Percentiles rank a stretch among this genome's conserved stretches.
phyloP scores from a whole-genome alignment of 2,113 vertebrate species.

The Dolichallabes microphthalmus region DNA sequence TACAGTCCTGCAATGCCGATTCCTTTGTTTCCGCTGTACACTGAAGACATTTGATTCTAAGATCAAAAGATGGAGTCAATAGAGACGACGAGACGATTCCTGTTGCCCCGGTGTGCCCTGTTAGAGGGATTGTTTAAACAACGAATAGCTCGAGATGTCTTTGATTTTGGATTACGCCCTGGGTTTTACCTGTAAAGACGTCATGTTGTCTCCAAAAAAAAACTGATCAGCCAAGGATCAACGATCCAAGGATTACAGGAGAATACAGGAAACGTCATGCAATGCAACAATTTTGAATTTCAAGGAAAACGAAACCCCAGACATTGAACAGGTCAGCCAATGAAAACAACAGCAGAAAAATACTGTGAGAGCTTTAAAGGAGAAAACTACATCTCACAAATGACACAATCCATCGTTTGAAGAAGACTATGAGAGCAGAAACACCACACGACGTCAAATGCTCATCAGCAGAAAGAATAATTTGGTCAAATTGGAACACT shows the following conservation, averaged over 20 bases:
- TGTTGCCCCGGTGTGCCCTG: not conserved
- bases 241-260: too few relatives aligned
- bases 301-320: not conserved
- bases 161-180: not conserved
- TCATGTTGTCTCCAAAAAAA: too few relatives aligned
- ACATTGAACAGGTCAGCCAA: not conserved
- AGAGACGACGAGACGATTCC: not conserved
- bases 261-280: not conserved
- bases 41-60: not conserved
- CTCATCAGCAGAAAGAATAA: not conserved
- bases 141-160: not conserved
- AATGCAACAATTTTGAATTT: not conserved
- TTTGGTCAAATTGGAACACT: not conserved
- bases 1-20: not conserved
- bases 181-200: not conserved
- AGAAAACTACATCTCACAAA: not conserved
- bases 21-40: not conserved
- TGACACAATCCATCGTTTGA: not conserved
- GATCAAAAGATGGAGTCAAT: not conserved
- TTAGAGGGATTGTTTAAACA: not conserved
- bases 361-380: not conserved
- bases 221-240: too few relatives aligned
- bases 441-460: not conserved
- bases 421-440: not conserved
- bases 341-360: not conserved